A percentile compares a stretch with the other conserved stretches of the same genome.
Conservation (phyloP, 2,797 vertebrate species). For the Enteromius thamalakanensis region DNA sequence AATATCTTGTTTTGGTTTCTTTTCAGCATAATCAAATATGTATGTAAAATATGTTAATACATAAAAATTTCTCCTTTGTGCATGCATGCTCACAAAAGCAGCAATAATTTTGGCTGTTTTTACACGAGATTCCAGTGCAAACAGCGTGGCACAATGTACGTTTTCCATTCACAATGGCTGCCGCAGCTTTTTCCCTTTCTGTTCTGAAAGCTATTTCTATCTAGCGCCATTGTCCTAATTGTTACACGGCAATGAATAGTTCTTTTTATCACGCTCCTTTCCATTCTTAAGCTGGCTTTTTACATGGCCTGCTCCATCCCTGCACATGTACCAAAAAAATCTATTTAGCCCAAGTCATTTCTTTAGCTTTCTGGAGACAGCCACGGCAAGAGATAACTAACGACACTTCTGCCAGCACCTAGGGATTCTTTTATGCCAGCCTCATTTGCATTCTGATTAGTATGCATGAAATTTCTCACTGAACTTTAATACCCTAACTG, state of each 20-base stretch:
- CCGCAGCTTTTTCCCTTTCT: slow-evolving; percentile 37
- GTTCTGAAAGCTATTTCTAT: slow-evolving; percentile 44
- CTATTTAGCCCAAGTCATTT: slow-evolving; percentile 69
- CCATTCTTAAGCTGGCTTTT: slow-evolving; percentile 37
- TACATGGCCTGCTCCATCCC: slow-evolving; percentile 23
- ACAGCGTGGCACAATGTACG: slow-evolving; percentile 27
- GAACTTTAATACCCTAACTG: slow-evolving; percentile 88
- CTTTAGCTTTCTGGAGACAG: slow-evolving; percentile 65
- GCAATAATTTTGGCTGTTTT: neutral
- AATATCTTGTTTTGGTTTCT: neutral
- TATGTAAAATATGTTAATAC: neutral
- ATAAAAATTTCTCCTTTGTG: neutral
- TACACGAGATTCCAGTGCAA: slow-evolving; percentile 15
- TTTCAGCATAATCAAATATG: neutral
- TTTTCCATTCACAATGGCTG: slow-evolving; percentile 37
- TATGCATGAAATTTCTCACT: slow-evolving; percentile 87
- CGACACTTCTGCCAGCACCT: slow-evolving; percentile 73
- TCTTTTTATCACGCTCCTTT: slow-evolving; percentile 43
- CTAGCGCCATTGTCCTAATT: slow-evolving; percentile 55
- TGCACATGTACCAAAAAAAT: slow-evolving; percentile 54
- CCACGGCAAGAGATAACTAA: slow-evolving; percentile 72
- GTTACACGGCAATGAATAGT: slow-evolving; percentile 44
- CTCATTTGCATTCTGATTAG: slow-evolving; percentile 89
- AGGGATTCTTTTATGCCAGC: slow-evolving; percentile 77
- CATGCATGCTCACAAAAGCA: neutral